phyloP scores from a whole-genome alignment of 2,113 vertebrate genomes.

The Tetrax tetrax region DNA sequence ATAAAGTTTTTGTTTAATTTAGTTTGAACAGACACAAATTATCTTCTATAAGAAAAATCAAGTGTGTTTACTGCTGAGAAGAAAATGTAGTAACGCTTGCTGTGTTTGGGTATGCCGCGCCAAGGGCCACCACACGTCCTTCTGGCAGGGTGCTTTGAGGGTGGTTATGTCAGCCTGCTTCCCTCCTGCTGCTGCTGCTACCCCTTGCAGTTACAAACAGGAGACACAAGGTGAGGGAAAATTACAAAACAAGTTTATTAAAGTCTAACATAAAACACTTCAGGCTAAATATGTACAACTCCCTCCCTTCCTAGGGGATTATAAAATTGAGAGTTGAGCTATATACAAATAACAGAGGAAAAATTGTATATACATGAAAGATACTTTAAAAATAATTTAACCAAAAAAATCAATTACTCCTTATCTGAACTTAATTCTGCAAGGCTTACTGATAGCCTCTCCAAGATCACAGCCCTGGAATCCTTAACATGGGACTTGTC shows the following conservation, averaged over 20 bases:
- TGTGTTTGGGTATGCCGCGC: too few relatives aligned
- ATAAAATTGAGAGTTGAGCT: conserved; percentile 60
- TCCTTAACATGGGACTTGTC: not conserved
- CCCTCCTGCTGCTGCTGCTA: not conserved
- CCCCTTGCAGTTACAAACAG: not conserved
- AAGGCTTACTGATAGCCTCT: not conserved
- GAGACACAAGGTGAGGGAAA: conserved; percentile 51
- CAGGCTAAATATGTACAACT: conserved; percentile 64
- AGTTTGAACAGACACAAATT: not conserved
- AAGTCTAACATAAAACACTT: conserved; percentile 69
- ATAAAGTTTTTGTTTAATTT: not conserved
- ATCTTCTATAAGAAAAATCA: not conserved
- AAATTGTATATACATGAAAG: conserved; percentile 54
- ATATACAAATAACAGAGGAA: conserved; percentile 53
- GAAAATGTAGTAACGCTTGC: not conserved
- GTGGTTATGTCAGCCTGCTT: not conserved
- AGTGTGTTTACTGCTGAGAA: not conserved
- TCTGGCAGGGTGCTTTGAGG: too few relatives aligned
- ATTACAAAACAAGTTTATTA: conserved; percentile 75
- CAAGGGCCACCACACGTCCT: rapidly evolving
- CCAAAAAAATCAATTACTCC: not conserved
- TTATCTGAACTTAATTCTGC: conserved; percentile 31
- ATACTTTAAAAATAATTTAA: conserved; percentile 65
- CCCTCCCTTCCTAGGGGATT: conserved; percentile 38
- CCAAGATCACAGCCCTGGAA: not conserved